Base-by-base conservation (phyloP, 2,888 invertebrate species). In the Pinctada fucata region DNA sequence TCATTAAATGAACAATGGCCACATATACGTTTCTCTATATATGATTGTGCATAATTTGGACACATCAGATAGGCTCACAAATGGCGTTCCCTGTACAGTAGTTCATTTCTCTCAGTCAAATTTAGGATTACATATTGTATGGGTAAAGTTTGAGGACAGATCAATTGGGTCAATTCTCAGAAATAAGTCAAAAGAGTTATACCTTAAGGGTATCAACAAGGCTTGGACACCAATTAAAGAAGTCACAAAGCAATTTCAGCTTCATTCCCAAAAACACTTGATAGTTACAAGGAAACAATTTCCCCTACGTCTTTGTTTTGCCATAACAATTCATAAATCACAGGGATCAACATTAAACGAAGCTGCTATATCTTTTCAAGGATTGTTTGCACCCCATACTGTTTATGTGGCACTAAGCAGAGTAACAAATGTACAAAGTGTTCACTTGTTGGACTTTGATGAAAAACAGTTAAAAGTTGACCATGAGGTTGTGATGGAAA, bases 361-460 rank as follows among this genome's bases (percentile, higher is more conserved):
- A 45, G 75, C 8, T 48, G 68, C 52, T 47, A 48, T 75, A 31
- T 52, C 68, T 5, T 68, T 58, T 58, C 48, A 69, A 69, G 31
- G 47, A 49, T 5, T 58, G 2, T 16, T 69, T 48, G 16, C 3
- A 13, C 50, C 70, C 10, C 76, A 69, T 48, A 76, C 45, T 13
- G 69, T 76, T 47, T 76, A 76, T 70, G 70, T 76, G n/a, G 74
- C 74, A 2, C 6, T 74, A 51, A 66, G 66, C 47, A 47, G 70
- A 10, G 2, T 52, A 6, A 70, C 70, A 4, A 5, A 47, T 47
- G 58, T 64, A 8, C 2, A n/a, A 31, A 10, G 64, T 49, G 10
- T 76, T 8, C 63, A 16, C 69, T 47, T 76, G 6, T 47, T 50
- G n/a, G 50, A 76, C 52, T 76, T 76, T 16, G 3, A 76, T 48